Evolutionary conservation across 2,888 invertebrate genomes (phyloP), one percentile per base, ranked within the genome.

Genomic region (Cheilosia soror): DNA sequence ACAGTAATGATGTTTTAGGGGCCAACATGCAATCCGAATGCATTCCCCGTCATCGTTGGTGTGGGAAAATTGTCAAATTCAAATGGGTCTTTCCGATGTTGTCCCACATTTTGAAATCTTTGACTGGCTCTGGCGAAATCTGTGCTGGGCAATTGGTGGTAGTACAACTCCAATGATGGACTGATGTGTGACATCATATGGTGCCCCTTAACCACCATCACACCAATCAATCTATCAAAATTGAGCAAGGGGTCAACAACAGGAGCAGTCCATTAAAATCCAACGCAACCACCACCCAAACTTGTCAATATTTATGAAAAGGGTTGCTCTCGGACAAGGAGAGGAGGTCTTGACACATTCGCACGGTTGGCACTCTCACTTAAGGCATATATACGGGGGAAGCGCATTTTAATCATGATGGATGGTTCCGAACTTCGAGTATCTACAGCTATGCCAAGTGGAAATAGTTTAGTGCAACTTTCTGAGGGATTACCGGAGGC

Each of bases 321-420:
- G 76, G 76, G 76, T 81, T 85, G 44, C 15, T 15, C 33, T 51
- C 31, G 47, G 20, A 29, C 9, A 6, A 4, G 29, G n/a, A 29
- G 27, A 27, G 40, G 51, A 40, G 66, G 33, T 55, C 79, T 73
- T 79, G 79, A 73, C 69, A 75, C 63, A 75, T 66, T 84, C 79
- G 58, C 75, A 80, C 65, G 75, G 79, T 62, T 73, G 63, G 68
- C 49, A 72, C 58, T 66, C 66, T 62, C 62, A 72, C 81, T 79
- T 75, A 66, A 71, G 55, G 66, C 53, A 75, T 58, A 20, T 37
- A 7, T 11, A 11, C 37, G 37, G 75, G 72, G 58, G 65, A 77
- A 76, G 85, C 81, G 81, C 57, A 68, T 72, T 85, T 85, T 85
- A 85, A 85, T 85, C 85, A 85, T 81, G 85, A 85, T 85, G 81